These are phyloP conservation scores for Phyllostomus discolor DNA, from an alignment of 2,113 vertebrate species.

Conservation along the genomic window DNA sequence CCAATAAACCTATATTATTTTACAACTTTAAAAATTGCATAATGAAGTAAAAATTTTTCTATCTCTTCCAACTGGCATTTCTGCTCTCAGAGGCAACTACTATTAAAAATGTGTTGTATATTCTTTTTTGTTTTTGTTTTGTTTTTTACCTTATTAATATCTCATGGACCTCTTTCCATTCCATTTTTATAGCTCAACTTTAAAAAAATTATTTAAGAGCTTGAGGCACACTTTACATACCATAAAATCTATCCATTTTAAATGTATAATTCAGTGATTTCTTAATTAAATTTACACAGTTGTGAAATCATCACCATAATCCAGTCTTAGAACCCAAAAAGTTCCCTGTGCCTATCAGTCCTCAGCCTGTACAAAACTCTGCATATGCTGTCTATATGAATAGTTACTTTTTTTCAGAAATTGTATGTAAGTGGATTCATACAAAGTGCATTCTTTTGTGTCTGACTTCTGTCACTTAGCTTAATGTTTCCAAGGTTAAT, in stretches of 20 bases:
- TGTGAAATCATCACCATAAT: neutral
- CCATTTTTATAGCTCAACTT: neutral
- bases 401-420: neutral
- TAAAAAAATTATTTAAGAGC: neutral
- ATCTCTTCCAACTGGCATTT: neutral
- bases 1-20: constrained; percentile 5
- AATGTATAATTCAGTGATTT: neutral
- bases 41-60: neutral
- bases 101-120: neutral
- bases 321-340: neutral
- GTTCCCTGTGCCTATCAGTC: neutral
- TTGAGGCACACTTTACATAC: neutral
- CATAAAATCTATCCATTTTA: neutral
- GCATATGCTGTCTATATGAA: neutral
- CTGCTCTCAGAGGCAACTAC: neutral
- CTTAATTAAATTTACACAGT: neutral
- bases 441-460: neutral
- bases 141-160: neutral
- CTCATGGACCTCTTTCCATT: neutral
- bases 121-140: neutral
- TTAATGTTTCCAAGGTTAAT: neutral
- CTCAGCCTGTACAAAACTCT: neutral
- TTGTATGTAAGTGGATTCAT: neutral
- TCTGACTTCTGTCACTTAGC: neutral
- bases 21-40: neutral